Evolutionary conservation across 1,140 invertebrate species (phyloP).

Genomic region (Drosophila grimshawi): DNA sequence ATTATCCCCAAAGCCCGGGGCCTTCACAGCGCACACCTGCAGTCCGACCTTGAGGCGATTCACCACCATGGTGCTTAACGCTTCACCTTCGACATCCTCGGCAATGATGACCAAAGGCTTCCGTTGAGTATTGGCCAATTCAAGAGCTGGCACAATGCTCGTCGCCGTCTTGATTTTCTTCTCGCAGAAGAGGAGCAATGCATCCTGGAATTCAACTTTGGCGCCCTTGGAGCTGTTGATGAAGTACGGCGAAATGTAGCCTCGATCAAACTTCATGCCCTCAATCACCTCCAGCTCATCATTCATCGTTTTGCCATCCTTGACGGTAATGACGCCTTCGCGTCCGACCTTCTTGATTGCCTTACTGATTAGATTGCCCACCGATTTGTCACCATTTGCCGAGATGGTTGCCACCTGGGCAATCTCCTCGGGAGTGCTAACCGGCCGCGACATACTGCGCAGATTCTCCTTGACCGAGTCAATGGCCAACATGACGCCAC

Average conservation of each 20-base stretch:
- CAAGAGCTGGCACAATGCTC: conserved; percentile 98
- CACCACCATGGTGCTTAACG: conserved; percentile 97
- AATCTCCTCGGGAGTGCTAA: conserved; percentile 99
- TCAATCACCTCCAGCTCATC: conserved; percentile 99
- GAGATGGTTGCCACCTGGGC: conserved; percentile 99
- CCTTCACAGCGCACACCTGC: conserved; percentile 98
- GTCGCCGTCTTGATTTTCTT: conserved; percentile 99
- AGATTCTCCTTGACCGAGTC: conserved; percentile 95
- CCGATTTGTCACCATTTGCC: conserved; percentile 96
- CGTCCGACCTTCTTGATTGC: conserved; percentile 99
- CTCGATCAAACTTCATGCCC: conserved; percentile 99
- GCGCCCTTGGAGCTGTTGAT: conserved; percentile 98
- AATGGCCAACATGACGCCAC: conserved; percentile 98
- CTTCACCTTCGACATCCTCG: conserved; percentile 99
- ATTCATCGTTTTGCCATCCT: conserved; percentile 98
- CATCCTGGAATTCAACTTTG: conserved; percentile 99
- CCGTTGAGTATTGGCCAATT: conserved; percentile 96
- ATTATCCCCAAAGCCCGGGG: conserved; percentile 99
- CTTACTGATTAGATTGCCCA: conserved; percentile 97
- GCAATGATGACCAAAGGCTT: conserved; percentile 98
- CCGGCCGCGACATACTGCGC: conserved; percentile 95
- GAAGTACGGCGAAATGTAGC: conserved; percentile 99
- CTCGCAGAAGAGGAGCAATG: conserved; percentile 96
- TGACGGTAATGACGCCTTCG: conserved; percentile 99
- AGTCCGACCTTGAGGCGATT: conserved; percentile 98